Base-by-base conservation (phyloP, 2,888 invertebrate species). In the Sussaba pulchella region DNA sequence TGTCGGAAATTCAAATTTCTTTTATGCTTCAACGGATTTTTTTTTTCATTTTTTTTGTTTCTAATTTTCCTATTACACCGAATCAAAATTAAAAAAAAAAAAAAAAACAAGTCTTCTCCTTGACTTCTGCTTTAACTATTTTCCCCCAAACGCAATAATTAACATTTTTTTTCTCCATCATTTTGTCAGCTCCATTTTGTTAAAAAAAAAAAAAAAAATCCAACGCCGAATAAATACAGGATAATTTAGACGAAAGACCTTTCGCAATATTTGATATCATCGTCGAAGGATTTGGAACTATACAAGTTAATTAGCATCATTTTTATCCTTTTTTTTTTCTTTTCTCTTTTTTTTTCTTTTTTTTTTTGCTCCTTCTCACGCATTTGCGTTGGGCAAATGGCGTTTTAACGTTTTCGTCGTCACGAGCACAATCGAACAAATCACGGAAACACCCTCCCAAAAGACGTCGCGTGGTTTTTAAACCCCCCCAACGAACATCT, bases 201-300 rank as follows among this genome's bases (percentile, higher is more conserved):
- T n/a, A n/a, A n/a, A n/a, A n/a, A n/a, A n/a, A n/a, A n/a, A n/a
- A n/a, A 85, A 82, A 85, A 85, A 86, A 84, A 85, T 85, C 84
- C 85, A 73, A 76, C 82, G 86, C 85, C 86, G 85, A 89, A 88
- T 88, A 89, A 89, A 89, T 88, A 89, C 86, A 88, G 86, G 85
- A 82, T 83, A 88, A 89, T 90, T 90, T 89, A 84, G 87, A 89
- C 85, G 87, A 89, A 86, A 86, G 85, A 83, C 75, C 69, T 59
- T 59, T 83, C 80, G 82, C 84, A 78, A 79, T 80, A 83, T 70
- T 81, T 70, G 71, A 82, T 78, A 63, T 67, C 43, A 74, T 69
- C 39, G 73, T 80, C 84, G 78, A 76, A 85, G 66, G 66, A 74
- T 85, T 82, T 83, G 1, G 85, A 82, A 87, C 88, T 90, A 88